These are phyloP conservation scores for Holothuria leucospilota DNA, from an alignment of 53 echinoderm and acorn worm species.

Conservation along the genomic window DNA sequence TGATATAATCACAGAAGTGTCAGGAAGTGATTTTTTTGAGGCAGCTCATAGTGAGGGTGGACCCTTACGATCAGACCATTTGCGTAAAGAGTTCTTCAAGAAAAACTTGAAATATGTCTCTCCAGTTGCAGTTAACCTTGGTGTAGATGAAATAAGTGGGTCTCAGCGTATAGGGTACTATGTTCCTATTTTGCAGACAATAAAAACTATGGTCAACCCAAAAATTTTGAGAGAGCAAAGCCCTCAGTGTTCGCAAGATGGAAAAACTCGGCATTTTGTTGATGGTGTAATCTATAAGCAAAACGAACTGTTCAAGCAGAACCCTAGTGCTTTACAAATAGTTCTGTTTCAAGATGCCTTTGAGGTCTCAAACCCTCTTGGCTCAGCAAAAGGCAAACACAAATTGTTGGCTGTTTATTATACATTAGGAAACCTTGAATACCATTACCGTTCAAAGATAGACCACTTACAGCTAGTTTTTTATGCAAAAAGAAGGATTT, in stretches of 20 bases:
- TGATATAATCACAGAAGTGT: constrained; percentile 13
- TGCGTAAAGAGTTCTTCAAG: too few species aligned
- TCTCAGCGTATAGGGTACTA: too few species aligned
- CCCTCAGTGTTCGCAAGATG: too few species aligned
- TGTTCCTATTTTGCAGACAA: constrained; percentile 18
- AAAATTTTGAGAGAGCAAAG: too few species aligned
- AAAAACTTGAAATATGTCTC: too few species aligned
- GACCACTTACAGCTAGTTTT: constrained; percentile 59
- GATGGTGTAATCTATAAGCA: constrained; percentile 49
- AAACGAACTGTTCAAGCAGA: constrained; percentile 21
- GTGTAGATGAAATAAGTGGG: too few species aligned
- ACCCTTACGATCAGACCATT: too few species aligned
- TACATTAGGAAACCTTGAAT: constrained; percentile 43
- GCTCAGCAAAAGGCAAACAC: constrained; percentile 56
- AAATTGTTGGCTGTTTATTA: constrained; percentile 41
- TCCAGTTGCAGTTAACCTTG: too few species aligned
- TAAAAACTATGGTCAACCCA: neutral
- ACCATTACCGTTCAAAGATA: constrained; percentile 53
- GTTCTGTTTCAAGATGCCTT: constrained; percentile 55
- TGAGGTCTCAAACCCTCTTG: constrained; percentile 62
- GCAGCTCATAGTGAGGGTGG: too few species aligned
- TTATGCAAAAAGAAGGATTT: constrained; percentile 55
- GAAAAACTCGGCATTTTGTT: constrained; percentile 24
- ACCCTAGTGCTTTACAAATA: constrained; percentile 13
- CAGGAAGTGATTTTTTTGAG: too few species aligned